A percentile compares a stretch with the other conserved stretches of the same genome.
Evolutionary conservation across 2,888 invertebrate species (phyloP).

Genomic region (Eupithecia vulgata): DNA sequence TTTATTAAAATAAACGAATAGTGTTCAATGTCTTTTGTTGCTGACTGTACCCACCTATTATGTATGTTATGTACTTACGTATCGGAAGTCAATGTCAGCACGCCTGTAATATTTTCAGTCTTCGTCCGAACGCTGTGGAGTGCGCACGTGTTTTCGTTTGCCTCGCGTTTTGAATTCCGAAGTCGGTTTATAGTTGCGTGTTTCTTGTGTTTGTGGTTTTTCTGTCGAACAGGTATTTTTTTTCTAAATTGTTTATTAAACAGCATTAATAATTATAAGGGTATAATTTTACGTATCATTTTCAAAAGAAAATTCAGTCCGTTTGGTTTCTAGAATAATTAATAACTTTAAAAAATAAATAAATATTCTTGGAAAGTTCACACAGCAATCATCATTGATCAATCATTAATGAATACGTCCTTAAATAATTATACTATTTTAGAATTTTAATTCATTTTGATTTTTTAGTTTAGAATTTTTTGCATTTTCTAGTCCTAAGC

Average conservation of each 20-base stretch:
- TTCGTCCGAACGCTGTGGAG: slow-evolving; percentile 30
- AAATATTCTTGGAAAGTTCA: too few relatives aligned
- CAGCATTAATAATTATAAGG: too few relatives aligned
- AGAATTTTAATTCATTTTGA: too few relatives aligned
- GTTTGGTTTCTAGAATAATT: neutral
- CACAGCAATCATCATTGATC: neutral
- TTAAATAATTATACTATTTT: neutral
- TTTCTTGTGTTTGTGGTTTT: slow-evolving; percentile 21
- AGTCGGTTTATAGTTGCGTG: slow-evolving; percentile 17
- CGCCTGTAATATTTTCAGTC: slow-evolving; percentile 39
- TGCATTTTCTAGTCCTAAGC: too few relatives aligned
- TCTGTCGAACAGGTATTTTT: slow-evolving; percentile 21
- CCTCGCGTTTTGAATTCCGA: slow-evolving; percentile 37
- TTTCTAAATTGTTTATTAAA: neutral
- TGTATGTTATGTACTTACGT: neutral
- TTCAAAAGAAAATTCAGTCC: neutral
- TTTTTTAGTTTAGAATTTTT: too few relatives aligned
- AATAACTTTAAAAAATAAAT: too few relatives aligned
- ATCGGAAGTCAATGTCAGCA: slow-evolving; percentile 44
- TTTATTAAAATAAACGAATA: neutral
- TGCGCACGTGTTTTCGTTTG: slow-evolving; percentile 24
- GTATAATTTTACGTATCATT: too few relatives aligned
- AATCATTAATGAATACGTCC: neutral
- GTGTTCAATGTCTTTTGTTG: neutral
- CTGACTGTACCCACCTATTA: neutral